Base-by-base conservation (phyloP, 2,888 invertebrate genomes). In the Isoperla grammatica region DNA sequence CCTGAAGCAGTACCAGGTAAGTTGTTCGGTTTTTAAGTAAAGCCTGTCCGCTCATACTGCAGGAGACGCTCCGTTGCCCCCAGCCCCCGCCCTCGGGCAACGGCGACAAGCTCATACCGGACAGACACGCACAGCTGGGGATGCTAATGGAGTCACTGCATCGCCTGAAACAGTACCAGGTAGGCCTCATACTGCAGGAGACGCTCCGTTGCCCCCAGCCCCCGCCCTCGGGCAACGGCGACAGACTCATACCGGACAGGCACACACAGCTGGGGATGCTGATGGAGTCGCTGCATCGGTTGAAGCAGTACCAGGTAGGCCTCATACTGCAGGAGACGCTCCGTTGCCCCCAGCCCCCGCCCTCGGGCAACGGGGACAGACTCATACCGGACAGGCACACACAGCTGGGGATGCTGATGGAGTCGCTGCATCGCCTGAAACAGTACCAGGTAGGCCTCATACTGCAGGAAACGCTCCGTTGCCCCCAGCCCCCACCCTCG, bases 271-370 rank as follows among this genome's bases (percentile, higher is more conserved):
- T 81, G 22, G 68, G 73, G 12, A 75, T 87, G 57, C 77, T 88
- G 62, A 74, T 87, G 61, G 86, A 88, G 61, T 81, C 85, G 45
- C 79, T 86, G 61, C 84, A 82, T 81, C 81, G 83, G 59, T 72
- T 84, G 39, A 77, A 81, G 59, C 79, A 82, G 59, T 76, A 74
- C 61, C 71, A 76, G 69, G 75, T 69, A 67, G n/a, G n/a, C n/a
- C n/a, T n/a, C n/a, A n/a, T n/a, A n/a, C n/a, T n/a, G n/a, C n/a
- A n/a, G n/a, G n/a, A n/a, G n/a, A n/a, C n/a, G n/a, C n/a, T n/a
- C n/a, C n/a, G n/a, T n/a, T n/a, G n/a, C n/a, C n/a, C n/a, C n/a
- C n/a, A n/a, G n/a, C n/a, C n/a, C n/a, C n/a, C n/a, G n/a, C n/a
- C n/a, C n/a, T n/a, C n/a, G n/a, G n/a, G n/a, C n/a, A n/a, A n/a